A percentile compares a stretch with the other conserved stretches of the same genome.
Conservation (phyloP, 2,888 invertebrate species). For the Peribatodes rhomboidaria region DNA sequence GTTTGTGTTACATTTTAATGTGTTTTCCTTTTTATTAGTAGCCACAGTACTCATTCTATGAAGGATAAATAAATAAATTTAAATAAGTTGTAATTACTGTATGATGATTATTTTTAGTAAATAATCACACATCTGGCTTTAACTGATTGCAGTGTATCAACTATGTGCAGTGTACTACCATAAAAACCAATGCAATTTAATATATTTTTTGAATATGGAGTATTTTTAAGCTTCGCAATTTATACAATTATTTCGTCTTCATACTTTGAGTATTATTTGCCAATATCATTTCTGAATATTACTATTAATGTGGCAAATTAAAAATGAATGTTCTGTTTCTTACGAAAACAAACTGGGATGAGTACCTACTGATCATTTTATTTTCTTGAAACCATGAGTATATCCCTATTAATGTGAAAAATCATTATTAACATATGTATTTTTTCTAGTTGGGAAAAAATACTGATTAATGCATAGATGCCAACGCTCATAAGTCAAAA, state of each 20-base stretch:
- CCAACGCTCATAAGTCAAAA: conserved; percentile 47
- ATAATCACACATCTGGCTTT: no score
- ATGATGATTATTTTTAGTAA: no score
- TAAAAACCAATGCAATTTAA: no score
- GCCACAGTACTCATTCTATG: conserved; percentile 62
- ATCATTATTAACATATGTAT: conserved; percentile 40
- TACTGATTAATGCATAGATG: conserved; percentile 40
- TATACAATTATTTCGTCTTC: conserved; percentile 34
- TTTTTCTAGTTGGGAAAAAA: conserved; percentile 68
- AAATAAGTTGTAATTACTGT: background rate
- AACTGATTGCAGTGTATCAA: no score
- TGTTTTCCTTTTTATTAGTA: background rate
- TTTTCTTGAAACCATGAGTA: background rate
- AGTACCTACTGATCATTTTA: conserved; percentile 34
- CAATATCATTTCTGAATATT: background rate
- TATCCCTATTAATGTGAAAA: background rate
- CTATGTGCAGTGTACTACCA: no score
- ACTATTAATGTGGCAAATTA: background rate
- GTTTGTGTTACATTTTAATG: conserved; percentile 32
- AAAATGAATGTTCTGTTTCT: background rate
- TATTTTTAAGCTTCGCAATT: no score
- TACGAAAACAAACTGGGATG: conserved; percentile 37
- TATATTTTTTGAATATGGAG: no score
- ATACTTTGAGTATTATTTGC: conserved; percentile 60
- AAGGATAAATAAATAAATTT: conserved; percentile 27